A percentile compares a stretch with the other conserved stretches of the same genome.
phyloP scores from a whole-genome alignment of 2,113 vertebrate species.

The Indri indri region DNA sequence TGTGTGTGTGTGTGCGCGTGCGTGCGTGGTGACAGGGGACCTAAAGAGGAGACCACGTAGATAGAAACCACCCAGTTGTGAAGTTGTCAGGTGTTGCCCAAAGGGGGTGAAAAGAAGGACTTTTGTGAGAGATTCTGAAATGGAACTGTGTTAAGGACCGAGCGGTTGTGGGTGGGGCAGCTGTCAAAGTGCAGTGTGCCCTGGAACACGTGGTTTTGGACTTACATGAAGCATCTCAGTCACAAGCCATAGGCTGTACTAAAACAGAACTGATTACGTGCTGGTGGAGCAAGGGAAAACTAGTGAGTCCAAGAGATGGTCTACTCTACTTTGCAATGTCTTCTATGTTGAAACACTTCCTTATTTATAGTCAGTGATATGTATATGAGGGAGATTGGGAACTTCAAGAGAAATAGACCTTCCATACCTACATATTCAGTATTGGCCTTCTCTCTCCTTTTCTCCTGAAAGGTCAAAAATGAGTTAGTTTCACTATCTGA shows the following conservation, averaged over 20 bases:
- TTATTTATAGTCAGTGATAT: background rate
- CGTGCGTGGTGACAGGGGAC: too few relatives aligned
- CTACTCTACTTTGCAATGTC: background rate
- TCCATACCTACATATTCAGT: background rate
- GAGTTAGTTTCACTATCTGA: background rate
- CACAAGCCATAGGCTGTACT: too few relatives aligned
- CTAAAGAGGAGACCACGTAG: background rate
- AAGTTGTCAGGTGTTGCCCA: background rate
- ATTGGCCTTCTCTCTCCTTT: background rate
- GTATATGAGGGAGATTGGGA: background rate
- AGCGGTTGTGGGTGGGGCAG: fast-evolving
- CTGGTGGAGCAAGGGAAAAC: background rate
- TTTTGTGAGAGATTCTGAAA: background rate
- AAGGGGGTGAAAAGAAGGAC: background rate
- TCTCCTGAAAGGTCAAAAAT: background rate
- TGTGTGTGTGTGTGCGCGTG: background rate
- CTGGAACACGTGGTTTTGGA: background rate
- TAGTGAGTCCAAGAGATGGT: background rate
- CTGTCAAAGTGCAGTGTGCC: background rate
- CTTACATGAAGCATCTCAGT: background rate
- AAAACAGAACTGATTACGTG: background rate
- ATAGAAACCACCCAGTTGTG: background rate
- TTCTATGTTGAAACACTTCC: background rate
- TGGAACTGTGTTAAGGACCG: background rate
- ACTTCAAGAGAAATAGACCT: background rate